Conservation (phyloP, 2,113 vertebrate genomes). For the Rostratula benghalensis region DNA sequence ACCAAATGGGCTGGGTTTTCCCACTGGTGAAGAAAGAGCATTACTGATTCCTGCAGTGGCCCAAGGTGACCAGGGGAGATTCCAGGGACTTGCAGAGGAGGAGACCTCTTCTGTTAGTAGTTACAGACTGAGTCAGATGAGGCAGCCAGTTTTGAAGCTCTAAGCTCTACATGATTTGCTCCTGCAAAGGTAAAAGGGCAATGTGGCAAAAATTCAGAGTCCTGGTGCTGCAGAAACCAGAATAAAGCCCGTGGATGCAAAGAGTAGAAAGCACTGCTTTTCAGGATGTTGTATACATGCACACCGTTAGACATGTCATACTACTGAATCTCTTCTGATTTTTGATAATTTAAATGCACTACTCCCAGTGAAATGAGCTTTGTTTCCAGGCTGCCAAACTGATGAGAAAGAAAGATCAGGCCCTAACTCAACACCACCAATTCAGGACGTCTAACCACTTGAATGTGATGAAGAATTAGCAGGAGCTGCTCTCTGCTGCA, state of each 20-base stretch:
- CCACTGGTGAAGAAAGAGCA: neutral
- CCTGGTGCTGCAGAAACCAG: neutral
- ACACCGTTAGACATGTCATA: neutral
- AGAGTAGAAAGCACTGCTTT: neutral
- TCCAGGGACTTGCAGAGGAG: neutral
- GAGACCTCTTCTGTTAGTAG: neutral
- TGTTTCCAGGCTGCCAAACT: neutral
- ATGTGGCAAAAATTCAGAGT: neutral
- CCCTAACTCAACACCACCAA: too few relatives aligned
- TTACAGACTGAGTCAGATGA: neutral
- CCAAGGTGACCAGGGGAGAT: neutral
- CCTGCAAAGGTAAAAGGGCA: neutral
- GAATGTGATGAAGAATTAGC: neutral
- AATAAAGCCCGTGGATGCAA: neutral
- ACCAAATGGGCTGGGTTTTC: rapidly evolving
- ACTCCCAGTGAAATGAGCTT: neutral
- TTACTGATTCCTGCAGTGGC: neutral
- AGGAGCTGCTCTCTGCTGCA: neutral
- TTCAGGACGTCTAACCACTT: neutral
- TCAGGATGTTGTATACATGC: neutral
- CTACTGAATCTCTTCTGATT: neutral
- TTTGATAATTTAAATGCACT: neutral
- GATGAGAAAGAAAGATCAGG: neutral
- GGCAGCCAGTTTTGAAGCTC: neutral
- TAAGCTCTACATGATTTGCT: neutral